Conservation (phyloP, 2,113 vertebrate species). For the Megaceryle maxima region DNA sequence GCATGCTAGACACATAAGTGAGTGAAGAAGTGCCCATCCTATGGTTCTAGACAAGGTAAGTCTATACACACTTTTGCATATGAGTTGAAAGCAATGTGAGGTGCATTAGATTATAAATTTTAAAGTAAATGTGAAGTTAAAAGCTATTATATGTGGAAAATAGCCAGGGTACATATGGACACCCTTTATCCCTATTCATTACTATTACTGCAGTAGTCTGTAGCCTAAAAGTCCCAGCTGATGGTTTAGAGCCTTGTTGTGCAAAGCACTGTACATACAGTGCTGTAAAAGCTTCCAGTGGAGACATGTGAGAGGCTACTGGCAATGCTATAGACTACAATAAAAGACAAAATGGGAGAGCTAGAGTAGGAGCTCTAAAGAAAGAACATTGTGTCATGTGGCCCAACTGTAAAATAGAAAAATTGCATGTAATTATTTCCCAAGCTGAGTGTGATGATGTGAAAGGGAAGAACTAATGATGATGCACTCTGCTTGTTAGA, state of each 20-base stretch:
- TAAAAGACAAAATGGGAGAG: conserved; percentile 65
- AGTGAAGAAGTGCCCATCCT: not conserved
- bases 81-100: not conserved
- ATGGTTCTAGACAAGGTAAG: not conserved
- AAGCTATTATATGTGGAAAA: not conserved
- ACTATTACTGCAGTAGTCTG: not conserved
- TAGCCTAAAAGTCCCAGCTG: not conserved
- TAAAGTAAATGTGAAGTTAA: not conserved
- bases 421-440: conserved; percentile 83
- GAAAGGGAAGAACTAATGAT: conserved; percentile 79
- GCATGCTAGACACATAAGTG: not conserved
- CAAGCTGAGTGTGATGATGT: conserved; percentile 71
- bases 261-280: not conserved
- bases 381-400: conserved; percentile 77
- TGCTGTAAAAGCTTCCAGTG: conserved; percentile 27
- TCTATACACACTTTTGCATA: not conserved
- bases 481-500: conserved; percentile 80
- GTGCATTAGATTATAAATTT: not conserved
- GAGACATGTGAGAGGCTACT: conserved; percentile 49
- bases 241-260: not conserved
- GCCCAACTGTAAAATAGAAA: conserved; percentile 81
- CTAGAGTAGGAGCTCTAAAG: conserved; percentile 36
- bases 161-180: not conserved
- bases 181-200: not conserved
- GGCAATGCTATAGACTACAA: conserved; percentile 34